phyloP scores from a whole-genome alignment of 1,140 invertebrate species.

The Apocrypta bakeri region DNA sequence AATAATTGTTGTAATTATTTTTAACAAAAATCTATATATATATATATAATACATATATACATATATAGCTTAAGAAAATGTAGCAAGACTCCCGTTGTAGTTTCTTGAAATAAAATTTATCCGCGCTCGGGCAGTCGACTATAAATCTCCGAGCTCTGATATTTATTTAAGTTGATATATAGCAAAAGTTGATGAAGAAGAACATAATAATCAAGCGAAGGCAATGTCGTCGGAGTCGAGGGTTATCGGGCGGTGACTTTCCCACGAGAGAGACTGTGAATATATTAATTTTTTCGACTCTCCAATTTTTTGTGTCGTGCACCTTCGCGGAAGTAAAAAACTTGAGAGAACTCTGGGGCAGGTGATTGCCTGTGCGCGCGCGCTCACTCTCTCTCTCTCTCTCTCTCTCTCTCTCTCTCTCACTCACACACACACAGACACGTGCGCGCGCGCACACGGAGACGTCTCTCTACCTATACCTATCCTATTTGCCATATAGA shows the following conservation, averaged over 20 bases:
- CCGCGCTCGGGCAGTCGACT: too few species aligned
- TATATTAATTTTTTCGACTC: slow-evolving; percentile 54
- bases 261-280: slow-evolving; percentile 52
- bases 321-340: slow-evolving; percentile 54
- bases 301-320: slow-evolving; percentile 44
- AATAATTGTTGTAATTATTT: too few species aligned
- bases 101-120: too few species aligned
- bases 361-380: slow-evolving; percentile 32
- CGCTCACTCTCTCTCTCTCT: not conserved
- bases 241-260: slow-evolving; percentile 35
- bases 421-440: not conserved
- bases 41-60: too few species aligned
- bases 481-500: too few species aligned
- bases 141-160: too few species aligned
- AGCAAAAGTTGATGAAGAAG: not conserved
- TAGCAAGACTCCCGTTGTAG: too few species aligned
- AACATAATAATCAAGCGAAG: not conserved
- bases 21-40: too few species aligned
- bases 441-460: not conserved
- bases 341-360: slow-evolving; percentile 43
- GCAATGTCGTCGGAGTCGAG: not conserved
- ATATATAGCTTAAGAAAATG: too few species aligned
- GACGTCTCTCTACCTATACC: too few species aligned
- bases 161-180: too few species aligned
- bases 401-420: not conserved